Base-by-base conservation (phyloP, 2,113 vertebrate genomes). In the Chamaetylas fuelleborni region DNA sequence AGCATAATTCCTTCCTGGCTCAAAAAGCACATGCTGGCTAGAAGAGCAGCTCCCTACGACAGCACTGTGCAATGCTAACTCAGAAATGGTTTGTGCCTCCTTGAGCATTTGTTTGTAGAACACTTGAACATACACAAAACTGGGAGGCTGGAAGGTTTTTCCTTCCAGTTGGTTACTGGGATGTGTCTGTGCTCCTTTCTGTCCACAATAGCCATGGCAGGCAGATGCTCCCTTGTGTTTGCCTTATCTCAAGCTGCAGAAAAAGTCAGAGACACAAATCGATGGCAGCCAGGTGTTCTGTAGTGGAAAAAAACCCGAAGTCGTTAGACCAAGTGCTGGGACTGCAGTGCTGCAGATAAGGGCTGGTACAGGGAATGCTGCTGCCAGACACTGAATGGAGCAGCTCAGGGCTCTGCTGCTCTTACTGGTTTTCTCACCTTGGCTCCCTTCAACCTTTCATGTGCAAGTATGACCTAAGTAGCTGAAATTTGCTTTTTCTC, bases 221-320 rank as follows among this genome's bases (percentile, higher is more conserved):
- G 31, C 1, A 2, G 54, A 64, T 61, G 58, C 14, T 82, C 23
- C 33, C 79, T 45, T 0, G 0, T 42, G 62, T 53, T 76, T 67
- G 54, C 58, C 54, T 90, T 97, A 96, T 97, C 96, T 92, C 36
- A 20, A 66, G 67, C 76, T 83, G 76, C 94, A 93, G 90, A 56
- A 90, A 81, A 84, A 90, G 64, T 51, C 5, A 78, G 69, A 8
- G 47, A 38, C 38, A 54, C 74, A 62, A 65, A 93, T 92, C 66
- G 0, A 4, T 80, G 87, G 65, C 65, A 57, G 60, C 62, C 81
- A 56, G 74, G 73, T 81, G 70, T 42, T 76, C 5, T 53, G 65
- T 40, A 62, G 72, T 22, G 26, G 76, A 28, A 16, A 60, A 19
- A 33, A 34, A 38, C 18, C 38, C 15, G 1, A 78, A 74, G 79